Evolutionary conservation across 2,888 invertebrate genomes (phyloP).

Genomic region (Chrysolina haemoptera): DNA sequence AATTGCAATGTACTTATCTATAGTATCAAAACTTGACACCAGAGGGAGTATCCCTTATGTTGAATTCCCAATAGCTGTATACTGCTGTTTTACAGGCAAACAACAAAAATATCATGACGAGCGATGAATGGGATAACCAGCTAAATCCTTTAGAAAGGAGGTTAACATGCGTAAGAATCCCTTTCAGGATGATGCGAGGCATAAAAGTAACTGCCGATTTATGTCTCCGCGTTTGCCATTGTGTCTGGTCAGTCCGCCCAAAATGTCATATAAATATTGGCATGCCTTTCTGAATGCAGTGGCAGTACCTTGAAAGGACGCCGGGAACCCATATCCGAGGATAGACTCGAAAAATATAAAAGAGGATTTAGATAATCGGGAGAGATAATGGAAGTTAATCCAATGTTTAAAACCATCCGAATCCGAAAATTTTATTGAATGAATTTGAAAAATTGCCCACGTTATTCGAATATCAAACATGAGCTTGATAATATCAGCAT

Average conservation of each 20-base stretch:
- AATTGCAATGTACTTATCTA: no score
- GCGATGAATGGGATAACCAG: slow-evolving; percentile 41
- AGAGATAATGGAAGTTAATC: background rate
- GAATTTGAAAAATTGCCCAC: no score
- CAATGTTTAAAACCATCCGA: no score
- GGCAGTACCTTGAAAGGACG: slow-evolving; percentile 11
- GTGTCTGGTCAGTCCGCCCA: slow-evolving; percentile 62
- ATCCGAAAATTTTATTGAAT: no score
- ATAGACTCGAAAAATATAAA: background rate
- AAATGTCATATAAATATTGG: slow-evolving; percentile 66
- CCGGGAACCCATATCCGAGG: slow-evolving; percentile 22
- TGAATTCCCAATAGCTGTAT: no score
- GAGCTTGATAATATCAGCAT: no score
- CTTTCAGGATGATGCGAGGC: slow-evolving; percentile 60
- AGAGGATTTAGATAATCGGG: background rate
- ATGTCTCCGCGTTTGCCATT: slow-evolving; percentile 56
- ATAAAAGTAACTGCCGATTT: slow-evolving; percentile 59
- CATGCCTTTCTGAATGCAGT: slow-evolving; percentile 58
- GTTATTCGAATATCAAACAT: no score
- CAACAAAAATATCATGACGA: slow-evolving; percentile 42
- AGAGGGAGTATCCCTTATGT: no score
- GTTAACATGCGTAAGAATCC: slow-evolving; percentile 59
- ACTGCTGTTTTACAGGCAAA: background rate
- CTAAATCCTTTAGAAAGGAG: slow-evolving; percentile 54
- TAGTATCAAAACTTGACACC: no score